phyloP scores from a whole-genome alignment of 2,888 invertebrate genomes.

The Pseudeuparius sepicola region DNA sequence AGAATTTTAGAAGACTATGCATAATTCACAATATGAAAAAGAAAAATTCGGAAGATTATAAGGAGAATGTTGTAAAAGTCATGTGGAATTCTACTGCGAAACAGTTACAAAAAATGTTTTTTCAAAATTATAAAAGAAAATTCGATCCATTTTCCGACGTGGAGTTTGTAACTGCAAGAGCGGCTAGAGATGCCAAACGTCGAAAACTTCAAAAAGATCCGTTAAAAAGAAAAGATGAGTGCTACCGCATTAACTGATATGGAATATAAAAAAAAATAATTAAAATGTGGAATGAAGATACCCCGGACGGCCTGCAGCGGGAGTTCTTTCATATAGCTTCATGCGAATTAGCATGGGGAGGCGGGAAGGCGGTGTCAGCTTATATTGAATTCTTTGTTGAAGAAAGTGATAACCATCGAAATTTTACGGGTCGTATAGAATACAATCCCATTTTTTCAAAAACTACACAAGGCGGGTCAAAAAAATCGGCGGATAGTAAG shows the following conservation, averaged over 20 bases:
- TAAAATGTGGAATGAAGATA: slow-evolving; percentile 3
- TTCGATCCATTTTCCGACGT: slow-evolving; percentile 10
- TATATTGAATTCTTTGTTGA: no score
- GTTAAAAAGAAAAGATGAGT: slow-evolving; percentile 10
- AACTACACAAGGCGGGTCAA: slow-evolving; percentile 1
- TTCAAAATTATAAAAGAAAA: no score
- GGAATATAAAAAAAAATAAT: slow-evolving; percentile 1
- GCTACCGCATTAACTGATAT: no score
- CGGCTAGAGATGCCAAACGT: slow-evolving; percentile 12
- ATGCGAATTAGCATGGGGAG: slow-evolving; percentile 12
- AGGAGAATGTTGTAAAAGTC: no score
- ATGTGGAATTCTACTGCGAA: no score
- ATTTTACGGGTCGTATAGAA: no score
- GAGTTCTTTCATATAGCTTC: no score
- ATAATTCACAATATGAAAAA: no score
- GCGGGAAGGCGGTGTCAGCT: no score
- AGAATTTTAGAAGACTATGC: neutral
- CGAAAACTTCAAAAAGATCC: slow-evolving; percentile 10
- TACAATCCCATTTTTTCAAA: slow-evolving; percentile 6
- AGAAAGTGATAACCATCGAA: no score
- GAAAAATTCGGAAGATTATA: no score
- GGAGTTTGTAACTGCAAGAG: slow-evolving; percentile 13
- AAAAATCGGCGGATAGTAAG: slow-evolving; percentile 5
- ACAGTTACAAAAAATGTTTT: no score
- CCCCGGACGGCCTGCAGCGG: neutral